Base-by-base conservation (phyloP, 2,888 invertebrate genomes). In the Laothoe populi region DNA sequence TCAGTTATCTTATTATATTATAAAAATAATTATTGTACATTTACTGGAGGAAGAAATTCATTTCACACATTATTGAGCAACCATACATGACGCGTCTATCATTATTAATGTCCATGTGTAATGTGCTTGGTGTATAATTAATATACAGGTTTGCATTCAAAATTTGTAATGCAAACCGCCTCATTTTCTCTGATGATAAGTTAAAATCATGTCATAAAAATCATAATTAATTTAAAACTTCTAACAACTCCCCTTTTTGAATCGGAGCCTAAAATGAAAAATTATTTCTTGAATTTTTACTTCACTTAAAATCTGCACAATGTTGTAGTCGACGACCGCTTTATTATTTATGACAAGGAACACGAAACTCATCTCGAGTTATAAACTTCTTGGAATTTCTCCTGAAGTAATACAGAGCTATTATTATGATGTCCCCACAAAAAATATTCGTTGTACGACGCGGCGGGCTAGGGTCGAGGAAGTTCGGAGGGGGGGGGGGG, bases 341-440 rank as follows among this genome's bases (percentile, higher is more conserved):
- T 92, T 92, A 91, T 92, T 92, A 92, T 92, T 92, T 92, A 92
- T 91, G 92, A 91, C 90, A 91, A 90, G 91, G 91, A 92, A 92
- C 92, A 92, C 91, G 90, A 90, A 92, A 92, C 92, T 92, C 92
- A 92, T 92, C 92, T 91, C 92, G 92, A 92, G 92, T 92, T 92
- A 92, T 92, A 92, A 92, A 92, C 91, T 92, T 92, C 92, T 91
- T 91, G 92, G 92, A 92, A 92, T 92, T 92, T 91, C 89, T 91
- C 90, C 89, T 92, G 91, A 90, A 92, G 92, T 92, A 92, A 92
- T 91, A 90, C 90, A 91, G 90, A 90, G 91, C 91, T 90, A 92
- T 92, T 92, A 92, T 92, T 91, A 92, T 91, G 90, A 91, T 90
- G 92, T 91, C 90, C 90, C 91, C 90, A 83, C 91, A 90, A 92